Conservation (phyloP, 2,888 invertebrate genomes). For the Hirtodrosophila histrioides region DNA sequence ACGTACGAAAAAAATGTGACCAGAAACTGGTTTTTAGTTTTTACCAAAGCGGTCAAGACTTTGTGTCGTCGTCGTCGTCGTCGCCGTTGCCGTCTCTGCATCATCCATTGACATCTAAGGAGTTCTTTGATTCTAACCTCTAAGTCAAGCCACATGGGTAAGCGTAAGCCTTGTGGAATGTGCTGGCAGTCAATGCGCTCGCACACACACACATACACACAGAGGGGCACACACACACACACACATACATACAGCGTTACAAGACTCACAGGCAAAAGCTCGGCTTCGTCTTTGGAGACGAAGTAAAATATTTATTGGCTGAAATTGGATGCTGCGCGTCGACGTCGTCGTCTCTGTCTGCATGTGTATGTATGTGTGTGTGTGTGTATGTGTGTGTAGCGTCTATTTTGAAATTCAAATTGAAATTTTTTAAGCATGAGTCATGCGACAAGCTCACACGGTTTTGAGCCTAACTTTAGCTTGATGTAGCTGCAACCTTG, state of each 20-base stretch:
- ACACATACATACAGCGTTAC: slow-evolving; percentile 42
- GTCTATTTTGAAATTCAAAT: slow-evolving; percentile 77
- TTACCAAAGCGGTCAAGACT: slow-evolving; percentile 55
- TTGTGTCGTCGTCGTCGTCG: slow-evolving; percentile 55
- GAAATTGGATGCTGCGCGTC: slow-evolving; percentile 75
- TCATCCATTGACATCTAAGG: slow-evolving; percentile 67
- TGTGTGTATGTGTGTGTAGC: slow-evolving; percentile 45
- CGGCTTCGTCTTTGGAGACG: slow-evolving; percentile 57
- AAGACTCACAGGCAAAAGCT: slow-evolving; percentile 60
- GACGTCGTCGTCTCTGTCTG: slow-evolving; percentile 28
- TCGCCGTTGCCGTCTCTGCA: slow-evolving; percentile 21
- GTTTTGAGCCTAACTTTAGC: slow-evolving; percentile 41
- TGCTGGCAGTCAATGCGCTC: slow-evolving; percentile 58
- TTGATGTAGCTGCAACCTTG: slow-evolving; percentile 15
- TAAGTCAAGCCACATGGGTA: slow-evolving; percentile 63
- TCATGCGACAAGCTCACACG: slow-evolving; percentile 62
- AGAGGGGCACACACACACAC: slow-evolving; percentile 2
- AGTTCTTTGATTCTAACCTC: slow-evolving; percentile 62
- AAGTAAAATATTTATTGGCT: slow-evolving; percentile 73
- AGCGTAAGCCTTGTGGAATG: slow-evolving; percentile 67
- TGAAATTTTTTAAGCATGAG: slow-evolving; percentile 69
- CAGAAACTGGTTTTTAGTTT: slow-evolving; percentile 73
- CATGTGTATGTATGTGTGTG: slow-evolving; percentile 11
- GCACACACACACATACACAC: slow-evolving; percentile 23
- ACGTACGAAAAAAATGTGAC: slow-evolving; percentile 57